These are phyloP conservation scores for Parasteatoda tepidariorum DNA, from an alignment of 1,140 invertebrate species.

Conservation along the genomic window DNA sequence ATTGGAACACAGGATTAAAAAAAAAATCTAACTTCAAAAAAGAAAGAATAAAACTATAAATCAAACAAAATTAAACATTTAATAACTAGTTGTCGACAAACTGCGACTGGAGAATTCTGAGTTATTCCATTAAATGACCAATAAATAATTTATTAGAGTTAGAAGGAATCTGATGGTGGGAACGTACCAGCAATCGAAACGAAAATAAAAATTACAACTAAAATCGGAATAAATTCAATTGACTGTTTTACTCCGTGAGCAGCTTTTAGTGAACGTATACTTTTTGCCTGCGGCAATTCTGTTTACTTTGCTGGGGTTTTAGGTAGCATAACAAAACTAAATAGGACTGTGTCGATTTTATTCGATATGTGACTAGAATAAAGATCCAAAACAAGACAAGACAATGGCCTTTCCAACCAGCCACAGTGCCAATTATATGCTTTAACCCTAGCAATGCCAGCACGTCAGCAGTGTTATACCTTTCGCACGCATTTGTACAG, in stretches of 20 bases:
- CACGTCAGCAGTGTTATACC: slow-evolving; percentile 53
- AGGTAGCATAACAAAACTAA: neutral
- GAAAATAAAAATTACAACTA: too few species aligned
- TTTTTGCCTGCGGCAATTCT: neutral
- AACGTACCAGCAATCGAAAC: too few species aligned
- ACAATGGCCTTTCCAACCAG: slow-evolving; percentile 42
- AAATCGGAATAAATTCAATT: neutral
- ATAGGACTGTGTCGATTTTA: neutral
- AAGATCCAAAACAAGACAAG: slow-evolving; percentile 15
- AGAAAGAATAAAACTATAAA: too few species aligned
- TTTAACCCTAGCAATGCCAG: slow-evolving; percentile 24
- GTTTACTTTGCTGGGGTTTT: neutral
- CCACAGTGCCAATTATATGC: slow-evolving; percentile 37
- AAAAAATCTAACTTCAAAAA: too few species aligned
- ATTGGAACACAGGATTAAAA: too few species aligned
- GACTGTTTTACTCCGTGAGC: neutral
- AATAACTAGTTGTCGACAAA: neutral
- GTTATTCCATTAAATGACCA: too few species aligned
- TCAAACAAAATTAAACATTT: neutral
- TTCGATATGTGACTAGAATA: slow-evolving; percentile 37
- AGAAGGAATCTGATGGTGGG: neutral
- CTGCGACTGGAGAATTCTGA: neutral
- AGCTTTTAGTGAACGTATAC: too few species aligned
- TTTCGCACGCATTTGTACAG: slow-evolving; percentile 38
- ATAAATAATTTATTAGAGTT: neutral